phyloP scores from a whole-genome alignment of 2,888 invertebrate species.

The Conomelus anceps region DNA sequence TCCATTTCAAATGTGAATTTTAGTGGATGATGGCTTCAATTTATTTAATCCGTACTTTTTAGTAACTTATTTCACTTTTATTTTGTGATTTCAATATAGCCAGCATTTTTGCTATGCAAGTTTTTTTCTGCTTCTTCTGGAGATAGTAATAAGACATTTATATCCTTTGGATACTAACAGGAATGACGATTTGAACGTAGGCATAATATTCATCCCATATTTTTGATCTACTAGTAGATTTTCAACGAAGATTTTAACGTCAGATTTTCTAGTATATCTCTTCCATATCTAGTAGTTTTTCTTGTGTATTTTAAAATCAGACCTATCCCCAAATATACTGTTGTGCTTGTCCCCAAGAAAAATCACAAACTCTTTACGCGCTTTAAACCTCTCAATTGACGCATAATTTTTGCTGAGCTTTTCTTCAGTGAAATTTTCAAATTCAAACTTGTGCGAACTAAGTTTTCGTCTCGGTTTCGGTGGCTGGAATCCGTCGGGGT shows the following conservation, averaged over 20 bases:
- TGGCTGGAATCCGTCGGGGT: neutral
- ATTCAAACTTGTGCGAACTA: neutral
- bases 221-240: no score
- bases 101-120: no score
- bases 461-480: neutral
- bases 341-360: neutral
- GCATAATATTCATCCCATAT: neutral
- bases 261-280: neutral
- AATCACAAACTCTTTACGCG: neutral
- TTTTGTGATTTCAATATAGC: no score
- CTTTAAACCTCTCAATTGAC: neutral
- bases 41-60: no score
- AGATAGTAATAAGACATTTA: no score
- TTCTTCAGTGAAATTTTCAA: neutral
- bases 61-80: no score
- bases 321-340: neutral
- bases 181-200: no score
- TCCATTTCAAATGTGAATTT: no score
- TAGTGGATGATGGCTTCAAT: no score
- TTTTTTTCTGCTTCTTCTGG: no score
- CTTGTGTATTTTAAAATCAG: neutral
- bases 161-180: no score
- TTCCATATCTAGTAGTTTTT: neutral
- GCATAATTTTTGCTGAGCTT: slow-evolving; percentile 8
- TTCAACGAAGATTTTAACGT: neutral